A percentile compares a stretch with the other conserved stretches of the same genome.
Evolutionary conservation across 1,140 invertebrate genomes (phyloP).

Genomic region (Triops cancriformis): DNA sequence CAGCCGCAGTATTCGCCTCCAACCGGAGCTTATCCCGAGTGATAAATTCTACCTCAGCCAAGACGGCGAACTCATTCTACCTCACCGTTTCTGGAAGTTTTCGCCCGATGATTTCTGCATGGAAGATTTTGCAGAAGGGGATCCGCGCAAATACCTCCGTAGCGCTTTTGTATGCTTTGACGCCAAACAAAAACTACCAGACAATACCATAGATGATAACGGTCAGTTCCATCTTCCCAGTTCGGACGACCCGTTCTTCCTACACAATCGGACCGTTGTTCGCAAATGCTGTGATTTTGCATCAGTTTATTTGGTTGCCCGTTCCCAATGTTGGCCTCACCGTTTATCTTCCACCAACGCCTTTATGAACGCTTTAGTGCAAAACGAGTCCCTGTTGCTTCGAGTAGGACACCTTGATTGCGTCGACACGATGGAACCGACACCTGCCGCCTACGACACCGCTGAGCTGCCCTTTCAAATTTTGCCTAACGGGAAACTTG

Average conservation of each 20-base stretch:
- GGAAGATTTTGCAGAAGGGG: constrained; percentile 22
- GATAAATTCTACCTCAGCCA: constrained; percentile 16
- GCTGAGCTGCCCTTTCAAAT: not conserved
- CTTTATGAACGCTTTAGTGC: not conserved
- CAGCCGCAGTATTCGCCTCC: not conserved
- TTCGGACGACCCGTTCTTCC: not conserved
- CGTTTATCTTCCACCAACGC: not conserved
- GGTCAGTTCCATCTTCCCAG: not conserved
- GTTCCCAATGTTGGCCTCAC: not conserved
- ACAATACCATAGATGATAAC: not conserved
- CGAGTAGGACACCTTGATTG: constrained; percentile 3
- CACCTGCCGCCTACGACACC: not conserved
- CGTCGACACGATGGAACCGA: not conserved
- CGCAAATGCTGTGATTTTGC: constrained; percentile 19
- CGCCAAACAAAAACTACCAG: not conserved
- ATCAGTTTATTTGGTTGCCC: not conserved
- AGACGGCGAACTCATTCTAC: constrained; percentile 16
- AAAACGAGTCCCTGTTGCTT: constrained; percentile 14
- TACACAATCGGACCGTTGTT: not conserved
- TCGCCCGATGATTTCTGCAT: not conserved
- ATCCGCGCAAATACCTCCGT: not conserved
- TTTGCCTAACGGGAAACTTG: not conserved
- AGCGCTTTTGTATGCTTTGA: constrained; percentile 20
- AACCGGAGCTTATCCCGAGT: not conserved
- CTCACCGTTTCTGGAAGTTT: constrained; percentile 11